Conservation (phyloP, 2,113 vertebrate species). For the Pygathrix nemaeus region DNA sequence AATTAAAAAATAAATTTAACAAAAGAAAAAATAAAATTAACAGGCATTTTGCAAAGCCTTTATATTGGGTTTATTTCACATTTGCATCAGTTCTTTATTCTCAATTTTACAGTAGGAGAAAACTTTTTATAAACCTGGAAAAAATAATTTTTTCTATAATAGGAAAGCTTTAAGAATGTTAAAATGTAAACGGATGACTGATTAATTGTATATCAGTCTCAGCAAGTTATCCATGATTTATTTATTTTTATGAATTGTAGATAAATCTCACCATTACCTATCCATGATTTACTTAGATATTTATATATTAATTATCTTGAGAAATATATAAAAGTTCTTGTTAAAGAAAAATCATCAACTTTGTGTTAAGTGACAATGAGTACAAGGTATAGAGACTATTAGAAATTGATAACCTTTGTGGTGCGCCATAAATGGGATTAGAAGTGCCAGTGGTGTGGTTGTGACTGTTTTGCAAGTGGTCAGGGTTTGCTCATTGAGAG, state of each 20-base stretch:
- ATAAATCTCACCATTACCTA: neutral
- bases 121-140: neutral
- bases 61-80: neutral
- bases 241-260: neutral
- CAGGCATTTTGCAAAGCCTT: neutral
- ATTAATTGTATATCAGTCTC: neutral
- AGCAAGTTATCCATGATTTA: neutral
- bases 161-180: neutral
- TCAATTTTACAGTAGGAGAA: neutral
- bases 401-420: neutral
- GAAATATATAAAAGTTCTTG: neutral
- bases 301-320: neutral
- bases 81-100: neutral
- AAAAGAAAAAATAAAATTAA: neutral
- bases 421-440: neutral
- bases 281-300: neutral
- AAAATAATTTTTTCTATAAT: neutral
- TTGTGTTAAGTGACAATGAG: neutral
- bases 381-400: neutral
- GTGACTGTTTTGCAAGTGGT: neutral
- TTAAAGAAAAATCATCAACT: neutral
- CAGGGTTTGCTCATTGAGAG: neutral
- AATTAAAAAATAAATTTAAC: neutral
- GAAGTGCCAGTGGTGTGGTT: neutral
- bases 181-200: neutral